Evolutionary conservation across 2,113 vertebrate species (phyloP).

Genomic region (Gracilinanus agilis): DNA sequence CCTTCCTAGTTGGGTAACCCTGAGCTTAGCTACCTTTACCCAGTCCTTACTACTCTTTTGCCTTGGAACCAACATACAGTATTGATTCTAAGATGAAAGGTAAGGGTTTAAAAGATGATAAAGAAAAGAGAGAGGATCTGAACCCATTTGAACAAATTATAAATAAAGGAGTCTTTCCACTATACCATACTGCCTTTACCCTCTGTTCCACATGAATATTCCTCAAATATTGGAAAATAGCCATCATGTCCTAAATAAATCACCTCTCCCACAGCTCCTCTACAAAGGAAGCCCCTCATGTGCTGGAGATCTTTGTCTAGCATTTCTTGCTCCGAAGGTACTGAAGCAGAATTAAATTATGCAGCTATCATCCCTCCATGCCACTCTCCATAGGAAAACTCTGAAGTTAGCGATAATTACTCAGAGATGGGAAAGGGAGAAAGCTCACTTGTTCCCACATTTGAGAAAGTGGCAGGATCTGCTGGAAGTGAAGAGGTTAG

Average conservation of each 20-base stretch:
- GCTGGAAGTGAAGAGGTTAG: background rate
- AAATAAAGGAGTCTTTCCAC: background rate
- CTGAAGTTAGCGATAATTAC: background rate
- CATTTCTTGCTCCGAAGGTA: too few species aligned
- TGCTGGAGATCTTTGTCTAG: background rate
- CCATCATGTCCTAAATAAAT: background rate
- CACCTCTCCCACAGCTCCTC: background rate
- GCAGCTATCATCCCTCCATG: background rate
- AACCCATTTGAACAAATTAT: too few species aligned
- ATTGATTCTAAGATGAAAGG: too few species aligned
- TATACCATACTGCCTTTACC: background rate
- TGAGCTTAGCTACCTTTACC: too few species aligned
- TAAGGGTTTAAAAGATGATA: too few species aligned
- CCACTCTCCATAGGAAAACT: background rate
- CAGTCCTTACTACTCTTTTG: too few species aligned
- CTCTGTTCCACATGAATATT: background rate
- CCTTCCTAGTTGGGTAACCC: too few species aligned
- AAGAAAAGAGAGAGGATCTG: background rate
- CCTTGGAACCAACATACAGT: too few species aligned
- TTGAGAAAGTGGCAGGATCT: too few species aligned
- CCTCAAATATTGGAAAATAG: background rate
- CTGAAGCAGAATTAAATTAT: background rate
- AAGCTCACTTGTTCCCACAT: too few species aligned
- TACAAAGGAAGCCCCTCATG: background rate
- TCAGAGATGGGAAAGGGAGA: background rate